Evolutionary conservation across 2,797 vertebrate species (phyloP).

Genomic region (Dallia pectoralis): DNA sequence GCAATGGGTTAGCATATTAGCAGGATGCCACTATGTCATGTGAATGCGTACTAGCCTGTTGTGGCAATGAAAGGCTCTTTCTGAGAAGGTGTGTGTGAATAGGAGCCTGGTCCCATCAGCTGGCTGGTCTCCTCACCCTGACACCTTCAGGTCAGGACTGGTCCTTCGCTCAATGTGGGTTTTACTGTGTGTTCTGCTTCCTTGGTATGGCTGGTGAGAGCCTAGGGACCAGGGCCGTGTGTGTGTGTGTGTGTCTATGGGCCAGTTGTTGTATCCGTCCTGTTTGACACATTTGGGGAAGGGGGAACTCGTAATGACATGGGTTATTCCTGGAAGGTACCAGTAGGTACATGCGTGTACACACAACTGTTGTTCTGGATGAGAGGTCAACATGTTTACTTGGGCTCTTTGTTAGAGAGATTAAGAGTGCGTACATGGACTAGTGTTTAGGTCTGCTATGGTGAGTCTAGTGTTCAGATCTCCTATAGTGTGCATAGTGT

Average conservation of each 20-base stretch:
- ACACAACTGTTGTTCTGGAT: no score
- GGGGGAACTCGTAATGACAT: no score
- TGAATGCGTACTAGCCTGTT: not conserved
- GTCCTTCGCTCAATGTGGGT: constrained; percentile 37
- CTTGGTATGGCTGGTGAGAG: constrained; percentile 51
- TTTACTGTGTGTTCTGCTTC: constrained; percentile 51
- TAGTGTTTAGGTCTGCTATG: no score
- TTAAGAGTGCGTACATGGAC: no score
- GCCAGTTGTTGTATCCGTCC: not conserved
- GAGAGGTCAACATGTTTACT: not conserved
- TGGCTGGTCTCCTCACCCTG: constrained; percentile 16
- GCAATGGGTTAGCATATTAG: no score
- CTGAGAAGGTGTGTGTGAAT: constrained; percentile 39
- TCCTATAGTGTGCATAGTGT: no score
- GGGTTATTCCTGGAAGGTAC: no score
- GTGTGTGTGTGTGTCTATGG: not conserved
- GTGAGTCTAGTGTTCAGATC: no score
- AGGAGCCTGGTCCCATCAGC: constrained; percentile 41
- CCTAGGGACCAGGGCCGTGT: constrained; percentile 50
- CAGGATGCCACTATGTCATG: no score
- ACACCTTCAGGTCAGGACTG: constrained; percentile 57
- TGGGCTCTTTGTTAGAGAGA: no score
- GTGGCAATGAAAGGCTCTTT: constrained; percentile 52
- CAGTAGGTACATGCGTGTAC: no score
- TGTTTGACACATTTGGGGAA: no score